phyloP scores from a whole-genome alignment of 53 echinoderm and acorn worm species.

The Echinarachnius parma region DNA sequence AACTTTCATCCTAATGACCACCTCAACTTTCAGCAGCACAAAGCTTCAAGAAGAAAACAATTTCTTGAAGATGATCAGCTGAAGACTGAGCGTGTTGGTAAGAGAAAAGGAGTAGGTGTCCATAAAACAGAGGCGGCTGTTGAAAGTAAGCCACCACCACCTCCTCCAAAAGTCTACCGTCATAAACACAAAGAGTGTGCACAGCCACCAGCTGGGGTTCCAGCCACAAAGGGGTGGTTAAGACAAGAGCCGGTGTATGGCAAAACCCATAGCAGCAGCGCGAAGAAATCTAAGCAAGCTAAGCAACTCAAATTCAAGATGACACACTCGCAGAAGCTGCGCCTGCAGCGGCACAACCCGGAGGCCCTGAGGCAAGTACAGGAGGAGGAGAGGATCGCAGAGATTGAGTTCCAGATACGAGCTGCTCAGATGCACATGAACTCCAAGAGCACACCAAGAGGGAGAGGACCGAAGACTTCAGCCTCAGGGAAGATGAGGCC shows the following conservation, averaged over 20 bases:
- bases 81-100: too few species aligned
- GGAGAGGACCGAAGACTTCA: background rate
- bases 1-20: too few species aligned
- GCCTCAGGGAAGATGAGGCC: background rate
- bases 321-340: slow-evolving; percentile 88
- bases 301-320: slow-evolving; percentile 82
- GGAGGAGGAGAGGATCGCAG: slow-evolving; percentile 46
- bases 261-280: too few species aligned
- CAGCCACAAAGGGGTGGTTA: slow-evolving; percentile 71
- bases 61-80: too few species aligned
- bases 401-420: slow-evolving; percentile 38
- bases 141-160: too few species aligned
- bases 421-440: slow-evolving; percentile 28
- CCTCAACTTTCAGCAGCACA: too few species aligned
- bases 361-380: slow-evolving; percentile 65
- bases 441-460: slow-evolving; percentile 9
- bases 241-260: slow-evolving; percentile 64
- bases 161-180: slow-evolving; percentile 35
- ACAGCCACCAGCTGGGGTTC: slow-evolving; percentile 59
- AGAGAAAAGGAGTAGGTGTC: too few species aligned
- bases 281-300: slow-evolving; percentile 21
- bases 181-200: slow-evolving; percentile 77
- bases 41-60: background rate
- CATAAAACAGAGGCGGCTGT: too few species aligned
- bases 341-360: slow-evolving; percentile 88